Evolutionary conservation across 2,888 invertebrate species (phyloP).

Genomic region (Ornithoptera priamus): DNA sequence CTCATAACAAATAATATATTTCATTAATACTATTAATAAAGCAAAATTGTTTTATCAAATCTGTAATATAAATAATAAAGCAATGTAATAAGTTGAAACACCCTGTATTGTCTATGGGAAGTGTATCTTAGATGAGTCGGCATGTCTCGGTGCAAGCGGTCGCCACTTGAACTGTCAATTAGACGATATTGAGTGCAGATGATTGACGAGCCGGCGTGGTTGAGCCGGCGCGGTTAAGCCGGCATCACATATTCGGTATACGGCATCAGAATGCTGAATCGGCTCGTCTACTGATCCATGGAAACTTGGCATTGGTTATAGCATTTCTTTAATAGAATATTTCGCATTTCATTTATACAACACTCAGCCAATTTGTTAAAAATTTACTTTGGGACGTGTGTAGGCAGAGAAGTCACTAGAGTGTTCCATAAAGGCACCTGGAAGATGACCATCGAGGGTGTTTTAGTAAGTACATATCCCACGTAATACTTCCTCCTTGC

Average conservation of each 20-base stretch:
- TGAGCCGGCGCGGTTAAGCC: conserved; percentile 24
- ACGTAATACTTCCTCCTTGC: too few relatives aligned
- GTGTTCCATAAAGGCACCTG: too few relatives aligned
- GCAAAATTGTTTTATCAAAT: not conserved
- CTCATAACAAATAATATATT: not conserved
- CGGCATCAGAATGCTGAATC: conserved; percentile 11
- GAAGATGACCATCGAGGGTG: too few relatives aligned
- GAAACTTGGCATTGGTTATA: conserved; percentile 39
- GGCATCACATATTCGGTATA: not conserved
- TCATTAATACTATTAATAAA: not conserved
- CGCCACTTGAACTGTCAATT: conserved; percentile 79
- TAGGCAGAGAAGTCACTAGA: too few relatives aligned
- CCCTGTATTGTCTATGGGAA: conserved; percentile 45
- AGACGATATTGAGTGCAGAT: conserved; percentile 66
- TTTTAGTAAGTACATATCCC: too few relatives aligned
- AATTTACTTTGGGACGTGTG: too few relatives aligned
- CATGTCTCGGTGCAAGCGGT: conserved; percentile 64
- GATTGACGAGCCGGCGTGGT: conserved; percentile 60
- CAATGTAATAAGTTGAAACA: conserved; percentile 33
- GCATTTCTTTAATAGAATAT: too few relatives aligned
- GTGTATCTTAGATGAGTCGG: conserved; percentile 71
- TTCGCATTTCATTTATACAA: too few relatives aligned
- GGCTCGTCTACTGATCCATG: conserved; percentile 26
- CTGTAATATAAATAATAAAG: not conserved
- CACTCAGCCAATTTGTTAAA: too few relatives aligned